A percentile compares a stretch with the other conserved stretches of the same genome.
phyloP scores from a whole-genome alignment of 2,113 vertebrate species.

The Ovibos moschatus region DNA sequence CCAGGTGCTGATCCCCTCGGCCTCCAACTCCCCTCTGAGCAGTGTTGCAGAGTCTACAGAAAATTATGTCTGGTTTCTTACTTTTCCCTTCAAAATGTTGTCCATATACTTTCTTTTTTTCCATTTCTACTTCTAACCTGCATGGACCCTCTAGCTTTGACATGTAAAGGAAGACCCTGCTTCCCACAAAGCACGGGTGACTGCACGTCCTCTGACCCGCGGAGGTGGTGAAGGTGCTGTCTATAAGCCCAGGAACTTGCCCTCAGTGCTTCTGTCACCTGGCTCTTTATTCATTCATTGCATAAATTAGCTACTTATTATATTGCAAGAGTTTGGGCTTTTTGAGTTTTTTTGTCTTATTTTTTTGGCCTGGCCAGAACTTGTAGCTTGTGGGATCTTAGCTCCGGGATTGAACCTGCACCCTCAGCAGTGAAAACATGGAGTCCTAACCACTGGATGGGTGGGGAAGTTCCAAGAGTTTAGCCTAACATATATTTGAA shows the following conservation, averaged over 20 bases:
- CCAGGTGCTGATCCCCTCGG: rapidly evolving
- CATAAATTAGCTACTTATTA: not conserved
- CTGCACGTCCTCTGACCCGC: not conserved
- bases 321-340: not conserved
- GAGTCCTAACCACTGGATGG: not conserved
- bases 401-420: not conserved
- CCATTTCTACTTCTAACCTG: not conserved
- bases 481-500: not conserved
- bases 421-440: not conserved
- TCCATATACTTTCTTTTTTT: not conserved
- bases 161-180: not conserved
- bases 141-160: not conserved
- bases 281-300: not conserved
- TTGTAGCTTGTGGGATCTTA: not conserved
- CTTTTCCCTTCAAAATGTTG: not conserved
- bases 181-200: not conserved
- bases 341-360: not conserved
- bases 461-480: not conserved
- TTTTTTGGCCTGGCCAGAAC: not conserved
- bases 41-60: not conserved
- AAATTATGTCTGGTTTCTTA: not conserved
- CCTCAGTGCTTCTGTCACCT: not conserved
- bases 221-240: not conserved
- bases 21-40: not conserved
- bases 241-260: not conserved